phyloP scores from a whole-genome alignment of 2,113 vertebrate genomes.

The Ancistrus triradiatus region DNA sequence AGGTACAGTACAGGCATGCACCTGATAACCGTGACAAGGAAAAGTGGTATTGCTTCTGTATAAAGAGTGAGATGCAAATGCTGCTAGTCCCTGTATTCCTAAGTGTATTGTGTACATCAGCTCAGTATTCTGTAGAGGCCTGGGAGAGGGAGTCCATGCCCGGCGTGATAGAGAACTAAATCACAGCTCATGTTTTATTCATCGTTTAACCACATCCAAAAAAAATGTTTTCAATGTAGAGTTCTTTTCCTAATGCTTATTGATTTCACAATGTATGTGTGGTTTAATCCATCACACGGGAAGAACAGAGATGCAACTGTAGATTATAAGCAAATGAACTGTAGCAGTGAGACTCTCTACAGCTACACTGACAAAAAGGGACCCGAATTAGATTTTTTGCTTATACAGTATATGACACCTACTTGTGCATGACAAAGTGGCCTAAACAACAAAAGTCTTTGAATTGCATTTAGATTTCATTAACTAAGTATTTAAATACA shows the following conservation, averaged over 20 bases:
- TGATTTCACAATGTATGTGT: conserved; percentile 19
- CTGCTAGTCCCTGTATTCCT: neutral
- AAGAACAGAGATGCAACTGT: conserved; percentile 1
- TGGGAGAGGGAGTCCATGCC: neutral
- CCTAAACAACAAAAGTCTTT: no score
- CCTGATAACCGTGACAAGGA: no score
- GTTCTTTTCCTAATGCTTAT: conserved; percentile 41
- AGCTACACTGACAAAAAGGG: no score
- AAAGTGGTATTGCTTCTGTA: conserved; percentile 1
- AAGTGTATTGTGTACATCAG: conserved; percentile 16
- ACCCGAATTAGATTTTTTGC: no score
- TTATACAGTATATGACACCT: no score
- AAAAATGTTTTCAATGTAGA: neutral
- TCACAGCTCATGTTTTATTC: conserved; percentile 46
- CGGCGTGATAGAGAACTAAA: conserved; percentile 34
- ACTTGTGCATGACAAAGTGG: no score
- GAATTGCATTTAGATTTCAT: no score
- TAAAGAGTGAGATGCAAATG: conserved; percentile 2
- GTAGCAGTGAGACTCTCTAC: neutral
- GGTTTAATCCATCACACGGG: conserved; percentile 5
- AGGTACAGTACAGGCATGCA: no score
- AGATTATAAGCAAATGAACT: conserved; percentile 1
- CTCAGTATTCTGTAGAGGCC: conserved; percentile 9
- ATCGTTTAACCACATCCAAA: conserved; percentile 29
- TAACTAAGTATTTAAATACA: no score